Conservation (phyloP, 2,888 invertebrate species). For the Candidula unifasciata region DNA sequence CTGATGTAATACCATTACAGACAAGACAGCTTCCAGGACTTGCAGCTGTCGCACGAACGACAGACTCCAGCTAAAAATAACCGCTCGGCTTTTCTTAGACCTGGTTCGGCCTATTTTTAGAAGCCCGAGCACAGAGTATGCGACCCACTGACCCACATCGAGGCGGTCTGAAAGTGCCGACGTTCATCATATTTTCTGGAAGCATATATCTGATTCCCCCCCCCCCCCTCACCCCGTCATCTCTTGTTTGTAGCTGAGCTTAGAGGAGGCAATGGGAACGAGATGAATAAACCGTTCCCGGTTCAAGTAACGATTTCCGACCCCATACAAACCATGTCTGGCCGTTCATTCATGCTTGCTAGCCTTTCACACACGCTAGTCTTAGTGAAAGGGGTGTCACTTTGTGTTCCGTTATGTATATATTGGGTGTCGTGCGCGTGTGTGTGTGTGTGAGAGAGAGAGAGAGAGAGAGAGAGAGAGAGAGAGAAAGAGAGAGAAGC, state of each 20-base stretch:
- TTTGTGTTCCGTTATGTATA: no score
- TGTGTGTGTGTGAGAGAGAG: no score
- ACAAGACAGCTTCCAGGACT: neutral
- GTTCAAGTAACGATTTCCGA: no score
- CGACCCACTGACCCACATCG: constrained; percentile 20
- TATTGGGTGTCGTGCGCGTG: no score
- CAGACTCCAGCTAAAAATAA: neutral
- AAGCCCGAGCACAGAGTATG: neutral
- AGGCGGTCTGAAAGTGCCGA: neutral
- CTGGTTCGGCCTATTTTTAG: neutral
- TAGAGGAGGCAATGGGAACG: neutral
- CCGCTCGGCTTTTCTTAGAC: neutral
- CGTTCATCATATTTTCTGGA: neutral
- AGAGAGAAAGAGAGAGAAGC: neutral
- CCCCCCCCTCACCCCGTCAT: neutral
- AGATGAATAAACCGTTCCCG: neutral
- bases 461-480: constrained; percentile 5
- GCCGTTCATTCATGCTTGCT: no score
- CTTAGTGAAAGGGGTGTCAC: no score
- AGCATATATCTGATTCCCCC: neutral
- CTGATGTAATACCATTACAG: neutral
- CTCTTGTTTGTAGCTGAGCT: neutral
- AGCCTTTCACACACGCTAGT: no score
- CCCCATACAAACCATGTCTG: no score
- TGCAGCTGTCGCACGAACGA: neutral